A percentile compares a stretch with the other conserved stretches of the same genome.
phyloP scores from a whole-genome alignment of 2,113 vertebrate genomes.

The Saccopteryx leptura region DNA sequence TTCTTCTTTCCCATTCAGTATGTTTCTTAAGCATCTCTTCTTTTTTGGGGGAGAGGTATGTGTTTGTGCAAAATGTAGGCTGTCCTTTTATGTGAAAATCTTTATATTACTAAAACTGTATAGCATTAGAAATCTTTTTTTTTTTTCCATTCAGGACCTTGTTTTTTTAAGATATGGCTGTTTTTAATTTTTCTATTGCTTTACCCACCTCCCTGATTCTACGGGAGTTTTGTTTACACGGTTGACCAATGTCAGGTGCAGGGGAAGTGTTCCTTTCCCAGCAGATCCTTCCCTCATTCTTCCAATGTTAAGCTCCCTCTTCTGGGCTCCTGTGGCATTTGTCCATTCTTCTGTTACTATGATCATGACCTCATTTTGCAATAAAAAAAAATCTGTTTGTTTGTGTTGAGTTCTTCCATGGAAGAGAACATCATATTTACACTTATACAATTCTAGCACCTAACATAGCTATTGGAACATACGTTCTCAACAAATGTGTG shows the following conservation, averaged over 20 bases:
- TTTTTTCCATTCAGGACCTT: background rate
- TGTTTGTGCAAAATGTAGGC: background rate
- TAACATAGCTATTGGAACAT: background rate
- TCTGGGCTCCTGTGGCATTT: constrained; percentile 32
- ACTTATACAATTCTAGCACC: background rate
- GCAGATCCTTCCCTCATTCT: background rate
- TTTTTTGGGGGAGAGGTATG: background rate
- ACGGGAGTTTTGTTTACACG: background rate
- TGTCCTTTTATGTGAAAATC: background rate
- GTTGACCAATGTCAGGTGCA: background rate
- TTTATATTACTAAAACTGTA: background rate
- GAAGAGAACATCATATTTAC: background rate
- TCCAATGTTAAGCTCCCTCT: constrained; percentile 68
- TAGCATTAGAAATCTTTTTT: background rate
- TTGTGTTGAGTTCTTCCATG: background rate
- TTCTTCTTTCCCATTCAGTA: background rate
- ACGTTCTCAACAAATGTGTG: background rate
- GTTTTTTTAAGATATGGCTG: background rate
- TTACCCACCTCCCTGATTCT: background rate
- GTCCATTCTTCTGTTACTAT: background rate
- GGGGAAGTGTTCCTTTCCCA: background rate
- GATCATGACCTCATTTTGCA: constrained; percentile 44
- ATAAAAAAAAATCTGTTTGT: background rate
- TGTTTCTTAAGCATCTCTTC: background rate
- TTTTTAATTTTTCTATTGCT: background rate